Conservation (phyloP, 2,888 invertebrate genomes). For the Callinectes sapidus region DNA sequence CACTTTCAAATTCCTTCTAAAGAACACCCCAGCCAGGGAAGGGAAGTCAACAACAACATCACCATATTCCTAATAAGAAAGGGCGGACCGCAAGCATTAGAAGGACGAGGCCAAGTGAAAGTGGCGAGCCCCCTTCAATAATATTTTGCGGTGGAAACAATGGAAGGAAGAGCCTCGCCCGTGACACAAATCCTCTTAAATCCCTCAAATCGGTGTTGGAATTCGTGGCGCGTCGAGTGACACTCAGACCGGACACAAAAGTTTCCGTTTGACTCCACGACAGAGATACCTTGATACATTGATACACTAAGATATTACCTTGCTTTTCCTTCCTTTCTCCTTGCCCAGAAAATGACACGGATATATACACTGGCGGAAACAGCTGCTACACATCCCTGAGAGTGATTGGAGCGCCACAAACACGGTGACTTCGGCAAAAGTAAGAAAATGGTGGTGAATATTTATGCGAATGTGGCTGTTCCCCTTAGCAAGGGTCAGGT, state of each 20-base stretch:
- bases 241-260: not conserved
- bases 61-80: not conserved
- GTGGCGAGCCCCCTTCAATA: not conserved
- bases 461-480: not conserved
- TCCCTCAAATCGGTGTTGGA: conserved; percentile 47
- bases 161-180: conserved; percentile 32
- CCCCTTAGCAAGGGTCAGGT: conserved; percentile 41
- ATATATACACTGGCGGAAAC: not conserved
- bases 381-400: not conserved
- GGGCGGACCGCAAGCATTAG: not conserved
- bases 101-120: conserved; percentile 27
- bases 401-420: not conserved
- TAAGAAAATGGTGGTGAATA: not conserved
- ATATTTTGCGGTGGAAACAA: conserved; percentile 43
- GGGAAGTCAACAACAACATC: not conserved
- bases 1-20: not conserved
- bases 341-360: not conserved
- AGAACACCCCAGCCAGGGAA: not conserved
- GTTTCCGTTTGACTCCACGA: not conserved
- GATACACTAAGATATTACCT: not conserved
- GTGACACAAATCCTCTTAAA: conserved; percentile 49
- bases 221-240: conserved; percentile 18
- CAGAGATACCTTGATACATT: not conserved
- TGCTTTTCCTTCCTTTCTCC: not conserved
- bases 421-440: not conserved